Evolutionary conservation across 2,888 invertebrate species (phyloP), one percentile per base, ranked within the genome.

Genomic region (Stenolophus ochropezus): DNA sequence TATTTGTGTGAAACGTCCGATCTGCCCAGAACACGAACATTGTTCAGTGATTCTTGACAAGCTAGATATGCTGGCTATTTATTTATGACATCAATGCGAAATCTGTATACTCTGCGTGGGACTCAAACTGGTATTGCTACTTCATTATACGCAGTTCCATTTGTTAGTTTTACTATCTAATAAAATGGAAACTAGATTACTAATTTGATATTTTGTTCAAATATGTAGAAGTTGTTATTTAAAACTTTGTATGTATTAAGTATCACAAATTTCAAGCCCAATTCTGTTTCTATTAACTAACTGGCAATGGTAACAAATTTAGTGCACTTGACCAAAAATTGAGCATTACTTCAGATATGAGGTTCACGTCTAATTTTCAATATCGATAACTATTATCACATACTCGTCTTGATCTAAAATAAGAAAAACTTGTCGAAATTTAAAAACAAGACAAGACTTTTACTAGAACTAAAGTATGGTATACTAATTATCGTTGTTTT

Each of bases 101-200:
- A 61, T 49, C 61, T 61, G 16, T 27, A 18, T 18, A 33, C 27
- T 33, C 18, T 23, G 78, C 65, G 78, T 78, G 61, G 78, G 78
- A 23, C n/a, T 65, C 14, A 47, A 78, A 78, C 78, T 78, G 61
- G 78, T 78, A 78, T 58, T 14, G 25, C 53, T 74, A 53, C 49
- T 74, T 23, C 14, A 69, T 69, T 61, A 11, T 69, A 33, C 16
- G 16, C 23, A 47, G 78, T 65, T 78, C 49, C 78, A 65, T 42
- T 42, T 42, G 33, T 42, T 11, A 42, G 8, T 42, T 42, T 42
- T 42, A 42, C 33, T 42, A 42, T 42, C 33, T 42, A 42, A 42
- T 42, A 8, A 42, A 42, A 42, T 42, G 6, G 0, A 42, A 42
- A 42, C 11, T 51, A 16, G 51, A 16, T 16, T 14, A 51, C 16